Evolutionary conservation across 2,888 invertebrate species (phyloP), one percentile per base, ranked within the genome.

Genomic region (Eupithecia pulchellata): DNA sequence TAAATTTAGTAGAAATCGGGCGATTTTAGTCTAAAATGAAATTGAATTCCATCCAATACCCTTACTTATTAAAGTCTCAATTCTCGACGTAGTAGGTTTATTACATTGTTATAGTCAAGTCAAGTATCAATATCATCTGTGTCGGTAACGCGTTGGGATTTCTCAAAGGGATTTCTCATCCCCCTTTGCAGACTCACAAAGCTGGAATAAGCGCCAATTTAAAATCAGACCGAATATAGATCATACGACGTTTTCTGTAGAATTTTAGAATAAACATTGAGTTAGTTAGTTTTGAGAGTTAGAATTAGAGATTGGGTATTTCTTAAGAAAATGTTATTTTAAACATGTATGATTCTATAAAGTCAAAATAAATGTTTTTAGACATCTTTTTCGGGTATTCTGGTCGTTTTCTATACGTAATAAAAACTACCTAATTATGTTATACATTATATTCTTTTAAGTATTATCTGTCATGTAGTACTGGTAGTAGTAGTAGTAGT

Each of bases 191-290:
- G 13, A 52, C n/a, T 60, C 58, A 60, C 32, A 60, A 60, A 60
- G 58, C 58, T 60, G 29, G 30, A 60, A 60, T 60, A 60, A 60
- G 58, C 32, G 11, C n/a, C 58, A 60, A n/a, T 32, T 60, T 32
- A 32, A 52, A 62, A 27, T 62, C 36, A 60, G n/a, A 32, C n/a
- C 17, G 30, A 20, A 27, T 30, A 30, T 32, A n/a, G n/a, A 60
- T 30, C 29, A n/a, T n/a, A n/a, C n/a, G n/a, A n/a, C n/a, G n/a
- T n/a, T 60, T 60, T 60, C 30, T 32, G n/a, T 32, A 30, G 32
- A 30, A 32, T 20, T 32, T 32, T 3, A 32, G 20, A 20, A 60
- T 25, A 52, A 47, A 52, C 13, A 52, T 52, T 25, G 25, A 25
- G 25, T 20, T 52, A 25, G 25, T 20, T 52, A 4, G 20, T 47